These are phyloP conservation scores for Torymus tubicola DNA, from an alignment of 2,888 invertebrate species.

Conservation along the genomic window DNA sequence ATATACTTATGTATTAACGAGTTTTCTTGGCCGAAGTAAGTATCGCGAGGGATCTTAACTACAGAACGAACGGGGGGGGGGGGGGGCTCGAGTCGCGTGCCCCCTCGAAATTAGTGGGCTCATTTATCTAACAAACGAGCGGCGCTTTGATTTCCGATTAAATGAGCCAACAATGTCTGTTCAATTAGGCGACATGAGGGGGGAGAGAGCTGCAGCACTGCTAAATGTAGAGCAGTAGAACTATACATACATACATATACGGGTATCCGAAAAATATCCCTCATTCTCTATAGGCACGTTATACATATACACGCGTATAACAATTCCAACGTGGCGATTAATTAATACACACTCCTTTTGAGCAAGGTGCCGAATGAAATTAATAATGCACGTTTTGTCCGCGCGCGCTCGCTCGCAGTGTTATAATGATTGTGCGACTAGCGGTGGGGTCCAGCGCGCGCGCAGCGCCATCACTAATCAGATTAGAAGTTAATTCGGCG, in stretches of 20 bases:
- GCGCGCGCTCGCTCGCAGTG: background rate
- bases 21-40: too few relatives aligned
- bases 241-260: too few relatives aligned
- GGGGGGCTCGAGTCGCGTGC: too few relatives aligned
- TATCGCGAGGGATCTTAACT: too few relatives aligned
- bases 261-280: too few relatives aligned
- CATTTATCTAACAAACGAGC: too few relatives aligned
- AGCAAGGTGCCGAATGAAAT: background rate
- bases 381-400: conserved; percentile 15
- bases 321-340: background rate
- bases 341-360: background rate
- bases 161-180: background rate
- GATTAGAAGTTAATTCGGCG: conserved; percentile 50
- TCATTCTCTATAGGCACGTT: background rate
- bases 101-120: too few relatives aligned
- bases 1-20: too few relatives aligned
- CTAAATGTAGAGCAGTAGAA: too few relatives aligned
- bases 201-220: too few relatives aligned
- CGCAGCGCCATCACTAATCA: conserved; percentile 19
- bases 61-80: too few relatives aligned
- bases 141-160: background rate
- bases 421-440: background rate
- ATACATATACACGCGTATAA: background rate
- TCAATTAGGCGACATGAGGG: too few relatives aligned
- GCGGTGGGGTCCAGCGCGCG: background rate